A percentile compares a stretch with the other conserved stretches of the same genome.
phyloP scores from a whole-genome alignment of 2,113 vertebrate species.

The Phrynosoma blainvillii region DNA sequence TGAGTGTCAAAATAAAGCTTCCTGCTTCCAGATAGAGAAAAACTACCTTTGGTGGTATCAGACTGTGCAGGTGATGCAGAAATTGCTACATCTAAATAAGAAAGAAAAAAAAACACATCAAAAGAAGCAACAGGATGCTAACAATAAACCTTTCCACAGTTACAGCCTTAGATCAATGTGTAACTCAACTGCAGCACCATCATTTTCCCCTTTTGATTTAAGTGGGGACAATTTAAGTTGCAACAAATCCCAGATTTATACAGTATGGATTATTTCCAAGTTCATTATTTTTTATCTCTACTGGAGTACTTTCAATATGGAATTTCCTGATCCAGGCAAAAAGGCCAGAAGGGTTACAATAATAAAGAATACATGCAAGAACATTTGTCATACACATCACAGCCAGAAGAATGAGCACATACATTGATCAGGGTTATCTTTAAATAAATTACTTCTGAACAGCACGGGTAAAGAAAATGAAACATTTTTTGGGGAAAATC shows the following conservation, averaged over 20 bases:
- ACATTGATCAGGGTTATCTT: no score
- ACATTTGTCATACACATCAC: no score
- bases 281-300: background rate
- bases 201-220: background rate
- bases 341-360: no score
- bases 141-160: background rate
- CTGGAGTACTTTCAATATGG: background rate
- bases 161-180: background rate
- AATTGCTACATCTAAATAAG: slow-evolving; percentile 75
- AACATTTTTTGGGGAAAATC: no score
- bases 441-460: no score
- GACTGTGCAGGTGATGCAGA: slow-evolving; percentile 72
- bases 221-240: background rate
- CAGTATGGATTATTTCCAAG: background rate
- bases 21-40: slow-evolving; percentile 72
- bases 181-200: background rate
- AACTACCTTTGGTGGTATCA: slow-evolving; percentile 65
- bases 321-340: background rate
- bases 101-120: background rate
- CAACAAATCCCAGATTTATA: background rate
- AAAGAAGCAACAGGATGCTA: background rate
- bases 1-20: slow-evolving; percentile 93
- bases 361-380: no score
- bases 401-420: no score
- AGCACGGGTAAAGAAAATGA: no score